Evolutionary conservation across 2,113 vertebrate genomes (phyloP), one percentile per base, ranked within the genome.

Genomic region (Cichladusa arquata): DNA sequence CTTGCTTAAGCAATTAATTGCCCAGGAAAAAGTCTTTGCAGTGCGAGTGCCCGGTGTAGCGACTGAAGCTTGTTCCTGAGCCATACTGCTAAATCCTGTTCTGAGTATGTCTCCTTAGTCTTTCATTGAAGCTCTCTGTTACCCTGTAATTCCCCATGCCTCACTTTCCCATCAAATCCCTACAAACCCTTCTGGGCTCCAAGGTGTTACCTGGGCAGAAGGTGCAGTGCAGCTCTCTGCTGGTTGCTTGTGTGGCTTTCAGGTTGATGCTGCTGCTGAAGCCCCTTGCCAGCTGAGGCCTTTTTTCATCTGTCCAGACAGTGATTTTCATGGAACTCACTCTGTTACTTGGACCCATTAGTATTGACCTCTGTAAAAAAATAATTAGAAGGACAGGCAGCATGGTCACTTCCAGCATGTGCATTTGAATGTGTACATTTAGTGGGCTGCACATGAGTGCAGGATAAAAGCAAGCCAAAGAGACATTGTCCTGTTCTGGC

Each of bases 171-270:
- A 2, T 23, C 14, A 6, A 44, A 29, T 56, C 54, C 7, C 14
- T 60, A 16, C 18, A 29, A 19, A 36, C 19, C 14, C 33, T 62
- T 31, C 25, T 71, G 25, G 20, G 17, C 16, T 86, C 26, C 17
- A 3, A 5, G 18, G 14, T 5, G 9, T 64, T 72, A 4, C 22
- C 31, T 86, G 66, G 51, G 28, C 22, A 14, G 23, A 45, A 69
- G 48, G 20, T 5, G 2, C 29, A 16, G 2, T 0, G 0, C 38
- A 33, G 31, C 47, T 54, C 22, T n/a, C 28, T 83, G 24, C n/a
- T 13, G 24, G 33, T 45, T 69, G 14, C 31, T 31, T 23, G 0
- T 26, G 11, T 74, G 45, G 7, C 36, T n/a, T 65, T 2, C 17
- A 69, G 34, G 23, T 15, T 50, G 29, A 38, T 61, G 26, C 31